Percentiles rank a stretch among this genome's conserved stretches.
These are phyloP conservation scores for Geopemphigus sp. DNA, from an alignment of 1,140 invertebrate species.

Conservation along the genomic window DNA sequence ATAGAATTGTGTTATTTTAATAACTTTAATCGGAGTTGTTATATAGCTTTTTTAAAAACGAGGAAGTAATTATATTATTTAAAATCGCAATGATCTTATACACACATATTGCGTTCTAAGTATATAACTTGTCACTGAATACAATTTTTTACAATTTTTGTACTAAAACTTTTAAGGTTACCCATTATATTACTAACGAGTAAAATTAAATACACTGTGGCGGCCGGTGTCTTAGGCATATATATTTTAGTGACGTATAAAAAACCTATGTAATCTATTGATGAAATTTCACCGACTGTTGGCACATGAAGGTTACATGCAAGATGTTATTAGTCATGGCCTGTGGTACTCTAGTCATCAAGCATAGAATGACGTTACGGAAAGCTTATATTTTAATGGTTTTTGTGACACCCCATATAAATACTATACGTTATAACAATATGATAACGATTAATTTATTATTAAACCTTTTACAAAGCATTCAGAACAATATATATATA, in stretches of 20 bases:
- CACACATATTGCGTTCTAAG: conserved; percentile 3
- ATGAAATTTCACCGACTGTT: conserved; percentile 46
- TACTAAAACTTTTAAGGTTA: conserved; percentile 28
- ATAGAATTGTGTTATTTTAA: too few species aligned
- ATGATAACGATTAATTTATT: not conserved
- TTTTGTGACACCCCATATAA: not conserved
- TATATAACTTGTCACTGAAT: conserved; percentile 20
- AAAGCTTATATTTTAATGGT: conserved; percentile 11
- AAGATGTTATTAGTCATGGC: conserved; percentile 46
- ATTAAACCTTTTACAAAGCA: not conserved
- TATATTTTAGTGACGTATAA: not conserved
- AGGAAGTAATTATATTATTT: conserved; percentile 5
- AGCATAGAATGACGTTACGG: conserved; percentile 31
- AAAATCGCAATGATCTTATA: not conserved
- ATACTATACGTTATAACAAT: not conserved
- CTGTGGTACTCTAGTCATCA: conserved; percentile 8
- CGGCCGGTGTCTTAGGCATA: not conserved
- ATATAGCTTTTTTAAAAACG: too few species aligned
- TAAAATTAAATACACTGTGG: conserved; percentile 10
- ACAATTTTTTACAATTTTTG: not conserved
- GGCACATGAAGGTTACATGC: conserved; percentile 40
- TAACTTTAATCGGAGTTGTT: too few species aligned
- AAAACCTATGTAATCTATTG: conserved; percentile 14
- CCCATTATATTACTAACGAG: not conserved
- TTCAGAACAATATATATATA: too few species aligned